These are phyloP conservation scores for Psettodes erumei DNA, from an alignment of 2,113 vertebrate species.

Conservation along the genomic window DNA sequence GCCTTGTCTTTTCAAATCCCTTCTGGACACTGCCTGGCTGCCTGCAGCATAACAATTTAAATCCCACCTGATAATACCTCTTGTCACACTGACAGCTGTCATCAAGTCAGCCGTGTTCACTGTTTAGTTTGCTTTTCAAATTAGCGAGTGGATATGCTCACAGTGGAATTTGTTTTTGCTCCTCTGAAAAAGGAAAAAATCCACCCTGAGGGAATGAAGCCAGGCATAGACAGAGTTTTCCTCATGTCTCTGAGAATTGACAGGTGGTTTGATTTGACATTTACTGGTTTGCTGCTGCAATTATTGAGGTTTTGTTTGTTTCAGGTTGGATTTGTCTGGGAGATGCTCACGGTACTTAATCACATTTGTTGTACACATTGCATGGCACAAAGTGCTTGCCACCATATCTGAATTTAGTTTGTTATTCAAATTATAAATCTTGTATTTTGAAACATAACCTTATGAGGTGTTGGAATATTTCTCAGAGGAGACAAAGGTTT, in stretches of 20 bases:
- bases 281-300: slow-evolving; percentile 37
- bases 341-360: not conserved
- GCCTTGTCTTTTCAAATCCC: slow-evolving; percentile 72
- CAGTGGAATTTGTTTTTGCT: slow-evolving; percentile 64
- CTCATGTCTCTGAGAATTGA: slow-evolving; percentile 47
- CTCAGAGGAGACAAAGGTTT: not conserved
- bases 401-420: slow-evolving; percentile 14
- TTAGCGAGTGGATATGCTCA: slow-evolving; percentile 69
- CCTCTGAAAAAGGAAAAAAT: slow-evolving; percentile 37
- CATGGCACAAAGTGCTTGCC: not conserved
- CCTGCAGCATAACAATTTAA: slow-evolving; percentile 79
- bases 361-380: slow-evolving; percentile 9
- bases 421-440: slow-evolving; percentile 3
- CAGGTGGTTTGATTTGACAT: slow-evolving; percentile 53
- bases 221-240: slow-evolving; percentile 40
- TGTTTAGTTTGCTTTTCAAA: slow-evolving; percentile 72
- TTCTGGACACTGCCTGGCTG: slow-evolving; percentile 79
- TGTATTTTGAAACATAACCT: slow-evolving; percentile 9
- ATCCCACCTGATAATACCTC: slow-evolving; percentile 81
- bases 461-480: not conserved
- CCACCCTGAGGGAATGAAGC: slow-evolving; percentile 51
- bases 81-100: slow-evolving; percentile 78
- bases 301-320: slow-evolving; percentile 40
- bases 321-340: slow-evolving; percentile 24
- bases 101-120: slow-evolving; percentile 72